Conservation (phyloP, 2,113 vertebrate genomes). For the Grammomys dolichurus region DNA sequence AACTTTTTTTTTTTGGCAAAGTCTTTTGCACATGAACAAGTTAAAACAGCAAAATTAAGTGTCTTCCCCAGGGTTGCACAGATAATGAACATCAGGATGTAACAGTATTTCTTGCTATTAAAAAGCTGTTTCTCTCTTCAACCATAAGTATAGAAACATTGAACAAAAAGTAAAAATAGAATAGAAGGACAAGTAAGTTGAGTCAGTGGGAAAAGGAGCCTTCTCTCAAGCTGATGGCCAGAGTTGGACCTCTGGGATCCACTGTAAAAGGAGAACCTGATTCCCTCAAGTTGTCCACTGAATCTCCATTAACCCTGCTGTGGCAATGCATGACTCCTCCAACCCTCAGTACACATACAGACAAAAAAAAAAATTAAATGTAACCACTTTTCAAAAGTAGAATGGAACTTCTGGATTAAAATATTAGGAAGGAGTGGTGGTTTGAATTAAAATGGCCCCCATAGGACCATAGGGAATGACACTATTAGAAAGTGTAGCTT, state of each 20-base stretch:
- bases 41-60: slow-evolving; percentile 41
- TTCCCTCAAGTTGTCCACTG: not conserved
- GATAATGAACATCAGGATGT: slow-evolving; percentile 2
- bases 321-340: not conserved
- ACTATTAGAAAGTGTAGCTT: not conserved
- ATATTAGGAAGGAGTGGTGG: not conserved
- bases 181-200: too few relatives aligned
- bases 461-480: not conserved
- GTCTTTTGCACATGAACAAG: slow-evolving; percentile 20
- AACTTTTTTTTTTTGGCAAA: slow-evolving; percentile 33
- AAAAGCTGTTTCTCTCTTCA: not conserved
- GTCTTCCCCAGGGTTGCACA: slow-evolving; percentile 4
- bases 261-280: not conserved
- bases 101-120: not conserved
- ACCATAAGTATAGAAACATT: not conserved
- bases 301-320: not conserved
- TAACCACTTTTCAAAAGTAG: not conserved
- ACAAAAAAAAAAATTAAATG: not conserved
- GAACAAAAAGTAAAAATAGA: not conserved
- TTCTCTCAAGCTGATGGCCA: not conserved
- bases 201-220: not conserved
- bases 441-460: not conserved
- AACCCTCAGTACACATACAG: not conserved
- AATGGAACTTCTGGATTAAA: slow-evolving; percentile 11
- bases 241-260: too few relatives aligned